phyloP scores from a whole-genome alignment of 2,113 vertebrate species.

The Drymodes brunneopygia region DNA sequence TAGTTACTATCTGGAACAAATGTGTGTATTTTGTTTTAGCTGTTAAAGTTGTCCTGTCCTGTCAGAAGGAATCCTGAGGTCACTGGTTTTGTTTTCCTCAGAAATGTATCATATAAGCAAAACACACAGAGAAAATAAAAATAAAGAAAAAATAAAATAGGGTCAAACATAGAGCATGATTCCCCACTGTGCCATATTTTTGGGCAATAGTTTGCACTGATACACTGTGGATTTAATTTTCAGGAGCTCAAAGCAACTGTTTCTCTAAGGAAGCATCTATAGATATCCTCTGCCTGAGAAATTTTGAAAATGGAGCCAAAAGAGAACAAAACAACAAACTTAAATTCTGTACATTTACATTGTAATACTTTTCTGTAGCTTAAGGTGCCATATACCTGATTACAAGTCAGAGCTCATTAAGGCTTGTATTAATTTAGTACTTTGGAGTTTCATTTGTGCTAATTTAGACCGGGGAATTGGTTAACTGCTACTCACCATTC shows the following conservation, averaged over 20 bases:
- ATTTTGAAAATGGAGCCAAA: neutral
- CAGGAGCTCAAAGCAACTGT: neutral
- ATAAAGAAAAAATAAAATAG: fast-evolving
- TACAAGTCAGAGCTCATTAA: neutral
- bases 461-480: neutral
- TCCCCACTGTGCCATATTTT: neutral
- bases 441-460: neutral
- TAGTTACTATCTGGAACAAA: neutral
- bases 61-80: neutral
- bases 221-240: neutral
- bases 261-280: neutral
- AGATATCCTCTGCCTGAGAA: neutral
- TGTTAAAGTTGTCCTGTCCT: neutral
- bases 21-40: neutral
- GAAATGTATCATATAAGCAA: neutral
- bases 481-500: neutral
- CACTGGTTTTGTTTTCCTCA: neutral
- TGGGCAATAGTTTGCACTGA: neutral
- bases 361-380: neutral
- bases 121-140: neutral
- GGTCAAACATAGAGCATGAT: too few relatives aligned
- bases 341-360: neutral
- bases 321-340: neutral
- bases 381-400: neutral
- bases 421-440: neutral